Percentiles rank a stretch among this genome's conserved stretches.
Evolutionary conservation across 2,888 invertebrate species (phyloP).

Genomic region (Lysandra bellargus): DNA sequence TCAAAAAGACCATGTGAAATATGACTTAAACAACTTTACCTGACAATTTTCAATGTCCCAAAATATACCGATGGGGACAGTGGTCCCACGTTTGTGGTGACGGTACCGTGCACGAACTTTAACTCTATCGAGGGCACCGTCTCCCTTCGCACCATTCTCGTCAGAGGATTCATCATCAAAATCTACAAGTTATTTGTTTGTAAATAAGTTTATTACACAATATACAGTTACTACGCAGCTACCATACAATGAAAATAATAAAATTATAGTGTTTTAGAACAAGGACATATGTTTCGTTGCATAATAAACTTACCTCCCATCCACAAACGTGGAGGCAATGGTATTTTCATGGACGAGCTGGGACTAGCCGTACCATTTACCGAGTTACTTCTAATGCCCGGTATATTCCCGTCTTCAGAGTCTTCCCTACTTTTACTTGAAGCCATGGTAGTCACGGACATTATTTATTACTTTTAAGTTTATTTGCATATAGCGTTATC

Average conservation of each 20-base stretch:
- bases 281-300: slow-evolving; percentile 44
- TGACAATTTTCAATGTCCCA: slow-evolving; percentile 97
- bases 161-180: slow-evolving; percentile 73
- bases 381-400: slow-evolving; percentile 65
- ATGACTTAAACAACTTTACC: slow-evolving; percentile 58
- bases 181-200: slow-evolving; percentile 50
- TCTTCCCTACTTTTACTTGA: slow-evolving; percentile 52
- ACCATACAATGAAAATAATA: background rate
- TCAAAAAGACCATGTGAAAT: background rate
- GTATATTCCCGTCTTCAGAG: slow-evolving; percentile 47
- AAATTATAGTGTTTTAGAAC: background rate
- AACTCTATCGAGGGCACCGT: slow-evolving; percentile 54
- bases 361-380: slow-evolving; percentile 66
- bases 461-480: slow-evolving; percentile 57
- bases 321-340: slow-evolving; percentile 75
- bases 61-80: slow-evolving; percentile 89
- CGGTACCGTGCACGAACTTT: slow-evolving; percentile 67
- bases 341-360: slow-evolving; percentile 72
- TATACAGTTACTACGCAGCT: background rate
- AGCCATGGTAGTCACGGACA: slow-evolving; percentile 57
- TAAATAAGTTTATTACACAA: background rate
- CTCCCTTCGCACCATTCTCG: slow-evolving; percentile 59
- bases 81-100: slow-evolving; percentile 60
- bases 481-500: slow-evolving; percentile 55
- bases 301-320: slow-evolving; percentile 65